Conservation (phyloP, 2,888 invertebrate species). For the Cremastinae sp. region DNA sequence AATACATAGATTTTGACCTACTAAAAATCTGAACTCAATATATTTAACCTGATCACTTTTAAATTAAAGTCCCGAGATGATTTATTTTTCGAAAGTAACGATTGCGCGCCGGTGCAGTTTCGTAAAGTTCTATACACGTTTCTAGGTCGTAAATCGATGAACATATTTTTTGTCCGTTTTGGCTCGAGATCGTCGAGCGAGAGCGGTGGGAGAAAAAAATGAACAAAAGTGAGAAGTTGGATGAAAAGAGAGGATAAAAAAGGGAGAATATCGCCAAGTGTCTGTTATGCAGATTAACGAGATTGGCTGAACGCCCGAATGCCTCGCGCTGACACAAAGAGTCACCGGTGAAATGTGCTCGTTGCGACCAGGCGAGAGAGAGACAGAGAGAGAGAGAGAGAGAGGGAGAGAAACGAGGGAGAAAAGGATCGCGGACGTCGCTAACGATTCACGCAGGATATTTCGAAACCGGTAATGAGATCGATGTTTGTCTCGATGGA, state of each 20-base stretch:
- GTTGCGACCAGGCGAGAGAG: conserved; percentile 42
- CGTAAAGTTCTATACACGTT: conserved; percentile 58
- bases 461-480: conserved; percentile 62
- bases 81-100: no score
- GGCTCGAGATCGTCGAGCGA: conserved; percentile 1
- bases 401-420: no score
- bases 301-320: conserved; percentile 58
- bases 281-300: conserved; percentile 52
- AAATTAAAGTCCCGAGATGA: no score
- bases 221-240: not conserved
- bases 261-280: conserved; percentile 8
- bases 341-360: conserved; percentile 53
- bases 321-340: conserved; percentile 60
- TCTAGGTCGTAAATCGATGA: conserved; percentile 49
- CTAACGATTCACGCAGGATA: conserved; percentile 58
- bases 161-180: conserved; percentile 12
- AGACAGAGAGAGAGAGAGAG: not conserved
- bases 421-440: conserved; percentile 44
- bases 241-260: conserved; percentile 14
- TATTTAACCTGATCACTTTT: no score
- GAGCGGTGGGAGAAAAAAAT: no score
- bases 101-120: conserved; percentile 23
- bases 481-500: conserved; percentile 48
- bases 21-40: not conserved
- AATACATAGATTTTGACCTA: not conserved